Evolutionary conservation across 1,140 invertebrate genomes (phyloP), one percentile per base, ranked within the genome.

Genomic region (Trissolcus basalis): DNA sequence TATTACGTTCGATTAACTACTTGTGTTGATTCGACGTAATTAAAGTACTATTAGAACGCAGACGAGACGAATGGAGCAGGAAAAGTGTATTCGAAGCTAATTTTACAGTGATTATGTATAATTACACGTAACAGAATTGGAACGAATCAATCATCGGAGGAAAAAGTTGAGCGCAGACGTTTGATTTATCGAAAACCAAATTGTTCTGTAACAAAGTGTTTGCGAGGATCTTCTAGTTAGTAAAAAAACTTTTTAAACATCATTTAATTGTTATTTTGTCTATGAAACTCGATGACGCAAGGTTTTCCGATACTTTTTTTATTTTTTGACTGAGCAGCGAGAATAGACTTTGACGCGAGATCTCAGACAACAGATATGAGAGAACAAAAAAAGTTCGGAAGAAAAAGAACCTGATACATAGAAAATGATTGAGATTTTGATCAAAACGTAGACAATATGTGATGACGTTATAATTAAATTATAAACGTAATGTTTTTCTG

Each of bases 91-190:
- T 56, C 50, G 39, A 50, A 51, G 32, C 43, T 41, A 58, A 71
- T 69, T 51, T 59, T 54, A 14, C 8, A 53, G 55, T 41, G 60
- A 69, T 71, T 71, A 71, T 58, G 56, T 56, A 56, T 58, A 71
- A 71, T 63, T 63, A 63, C 15, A 35, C 36, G 58, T 51, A 56
- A 51, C 19, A 53, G 68, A 71, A 71, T 71, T 63, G 69, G 54
- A 72, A 72, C 69, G 41, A 58, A 63, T 56, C 59, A 63, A 71
- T 63, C 59, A 53, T 51, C 7, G 0, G 11, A 16, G 19, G 33
- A 45, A 51, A 63, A 68, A 59, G 15, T 15, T 4, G 15, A 27
- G 10, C 49, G 63, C 12, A 33, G 35, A 13, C 41, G 47, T 55
- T 51, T 63, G 59, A 58, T 71, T 58, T 63, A 51, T 61, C 49